These are phyloP conservation scores for Temnothorax curvispinosus DNA, from an alignment of 1,140 invertebrate genomes.

Conservation along the genomic window DNA sequence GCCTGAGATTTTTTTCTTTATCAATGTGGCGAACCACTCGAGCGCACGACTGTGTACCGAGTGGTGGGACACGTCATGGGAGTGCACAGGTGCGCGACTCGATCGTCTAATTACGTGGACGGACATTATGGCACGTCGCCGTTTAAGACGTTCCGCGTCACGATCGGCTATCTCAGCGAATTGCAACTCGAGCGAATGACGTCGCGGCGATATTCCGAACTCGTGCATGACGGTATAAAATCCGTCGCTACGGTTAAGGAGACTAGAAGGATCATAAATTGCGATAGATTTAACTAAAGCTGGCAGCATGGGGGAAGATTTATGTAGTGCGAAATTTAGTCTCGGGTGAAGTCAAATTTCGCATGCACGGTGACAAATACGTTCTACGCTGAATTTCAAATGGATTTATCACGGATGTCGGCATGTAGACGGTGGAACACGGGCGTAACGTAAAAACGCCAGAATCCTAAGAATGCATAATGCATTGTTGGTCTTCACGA, in stretches of 20 bases:
- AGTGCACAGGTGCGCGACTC: slow-evolving; percentile 74
- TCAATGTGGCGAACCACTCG: slow-evolving; percentile 31
- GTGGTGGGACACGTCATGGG: slow-evolving; percentile 72
- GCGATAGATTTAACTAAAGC: slow-evolving; percentile 23
- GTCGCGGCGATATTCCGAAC: not conserved
- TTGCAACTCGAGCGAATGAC: not conserved
- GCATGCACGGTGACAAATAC: slow-evolving; percentile 50
- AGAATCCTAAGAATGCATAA: slow-evolving; percentile 31
- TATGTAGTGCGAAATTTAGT: slow-evolving; percentile 46
- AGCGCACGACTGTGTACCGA: slow-evolving; percentile 29
- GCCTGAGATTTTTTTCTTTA: slow-evolving; percentile 60
- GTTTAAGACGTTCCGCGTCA: slow-evolving; percentile 67
- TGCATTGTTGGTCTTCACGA: slow-evolving; percentile 40
- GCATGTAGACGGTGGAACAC: slow-evolving; percentile 11
- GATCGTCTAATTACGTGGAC: slow-evolving; percentile 77
- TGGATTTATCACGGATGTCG: slow-evolving; percentile 34
- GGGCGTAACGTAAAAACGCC: slow-evolving; percentile 12
- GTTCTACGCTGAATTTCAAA: slow-evolving; percentile 51
- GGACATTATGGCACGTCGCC: slow-evolving; percentile 69
- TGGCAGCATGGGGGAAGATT: slow-evolving; percentile 38
- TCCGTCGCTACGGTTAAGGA: not conserved
- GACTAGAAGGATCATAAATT: slow-evolving; percentile 36
- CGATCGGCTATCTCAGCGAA: slow-evolving; percentile 31
- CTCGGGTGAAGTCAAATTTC: slow-evolving; percentile 11
- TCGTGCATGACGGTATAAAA: not conserved